Evolutionary conservation across 2,888 invertebrate genomes (phyloP), one percentile per base, ranked within the genome.

Genomic region (Aquatica leii): DNA sequence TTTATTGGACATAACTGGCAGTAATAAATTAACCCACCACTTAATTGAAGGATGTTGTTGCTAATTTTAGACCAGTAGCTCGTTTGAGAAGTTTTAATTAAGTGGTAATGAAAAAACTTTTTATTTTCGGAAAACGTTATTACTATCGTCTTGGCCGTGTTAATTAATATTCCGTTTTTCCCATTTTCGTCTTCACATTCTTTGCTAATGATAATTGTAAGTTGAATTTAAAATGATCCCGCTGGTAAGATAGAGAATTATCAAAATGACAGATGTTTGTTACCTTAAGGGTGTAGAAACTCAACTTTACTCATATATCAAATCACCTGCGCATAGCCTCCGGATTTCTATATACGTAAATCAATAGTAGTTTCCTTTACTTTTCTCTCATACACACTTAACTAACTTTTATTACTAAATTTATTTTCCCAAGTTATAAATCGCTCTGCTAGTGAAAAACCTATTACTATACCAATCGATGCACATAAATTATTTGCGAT

Each of bases 41-140:
- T 65, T 65, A 65, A 65, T 65, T 65, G 65, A 65, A 59, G 65
- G 62, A 65, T 61, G 65, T 62, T 65, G 55, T 59, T 65, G 55
- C 59, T 57, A 59, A 61, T 62, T 62, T 59, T 51, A 24, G 55
- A 50, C 46, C 34, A 46, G 24, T 24, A 24, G 51, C 52, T 55
- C 58, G 58, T 62, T n/a, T 35, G 52, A 55, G 37, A 65, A 65
- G 59, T 65, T 65, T 65, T 65, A 65, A 65, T 65, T 65, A 65
- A 62, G 62, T 65, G 58, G 48, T 59, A 60, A 59, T 64, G 64
- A 64, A 59, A 64, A 64, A 64, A 64, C 52, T 59, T 59, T 24
- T 52, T 24, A 24, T 24, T 24, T 24, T 24, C 4, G 41, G 40
- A 52, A 58, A 55, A 58, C 35, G 50, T 53, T 24, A 6, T 24